Evolutionary conservation across 2,797 vertebrate species (phyloP), one percentile per base, ranked within the genome.

Genomic region (Syngnathus rostellatus): DNA sequence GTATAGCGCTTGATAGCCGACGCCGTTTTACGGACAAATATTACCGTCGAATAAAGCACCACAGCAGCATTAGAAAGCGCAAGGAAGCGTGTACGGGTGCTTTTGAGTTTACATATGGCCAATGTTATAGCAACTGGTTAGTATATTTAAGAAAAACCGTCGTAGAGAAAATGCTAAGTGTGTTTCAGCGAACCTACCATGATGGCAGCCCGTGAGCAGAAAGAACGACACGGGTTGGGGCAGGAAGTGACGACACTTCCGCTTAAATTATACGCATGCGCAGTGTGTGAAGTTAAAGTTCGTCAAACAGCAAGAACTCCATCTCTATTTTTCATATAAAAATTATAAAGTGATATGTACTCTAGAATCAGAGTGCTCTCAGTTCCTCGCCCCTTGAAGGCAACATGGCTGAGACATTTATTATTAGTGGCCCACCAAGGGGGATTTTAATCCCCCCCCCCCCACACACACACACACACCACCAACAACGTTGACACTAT

Each of bases 171-270:
- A 68, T 6, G 57, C 38, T 65, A 31, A 61, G 48, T 2, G 43
- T 62, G 46, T 70, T 70, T 72, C 54, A 73, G 60, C 70, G 74
- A 76, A 80, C 92, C 91, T 76, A 94, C 93, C 93, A 94, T 94
- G 92, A 91, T 90, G 92, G 92, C 90, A 72, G 85, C 85, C 83
- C 65, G 67, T 72, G 83, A 89, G 79, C 86, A 84, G 78, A 91
- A 92, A 92, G 88, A 82, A 89, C 81, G 72, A 73, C 0, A 8
- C 1, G 0, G 55, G 0, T 77, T 88, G 89, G 67, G 77, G 50
- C 31, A 38, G 1, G 1, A 45, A 55, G 75, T 75, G 17, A 90
- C 85, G 85, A 63, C 0, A 3, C 68, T 83, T 81, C 84, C 82
- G 75, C 0, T n/a, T 23, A 11, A 0, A 1, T 0, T 0, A 0